Base-by-base conservation (phyloP, 2,888 invertebrate species). In the Hirtodrosophila cameraria region DNA sequence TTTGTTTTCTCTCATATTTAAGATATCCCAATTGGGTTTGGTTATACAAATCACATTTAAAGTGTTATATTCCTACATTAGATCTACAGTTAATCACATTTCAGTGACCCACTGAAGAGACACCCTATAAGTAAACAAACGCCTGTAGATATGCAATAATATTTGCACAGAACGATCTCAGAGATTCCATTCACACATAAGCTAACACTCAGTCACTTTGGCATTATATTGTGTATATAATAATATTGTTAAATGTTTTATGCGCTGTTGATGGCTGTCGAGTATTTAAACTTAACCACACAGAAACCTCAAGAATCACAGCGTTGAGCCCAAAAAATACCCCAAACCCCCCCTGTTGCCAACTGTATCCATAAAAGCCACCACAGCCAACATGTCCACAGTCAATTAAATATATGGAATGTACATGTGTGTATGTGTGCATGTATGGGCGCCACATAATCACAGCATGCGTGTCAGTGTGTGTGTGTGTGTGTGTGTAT, bases 251-350 rank as follows among this genome's bases (percentile, higher is more conserved):
- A 82, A 82, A 82, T 82, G 82, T 86, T 82, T 82, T 82, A 83
- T 85, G 73, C 86, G 73, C 87, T 87, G 81, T 79, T 83, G 84
- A 79, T 78, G 75, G 61, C 81, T 73, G 86, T 86, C 82, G 78
- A 80, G 84, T 83, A 83, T 87, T 86, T 86, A 80, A 87, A 83
- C 73, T 86, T 78, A 80, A 84, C 88, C 86, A 57, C 79, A 72
- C 62, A 75, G 75, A 65, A 82, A 71, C 86, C 86, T 73, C 86
- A 88, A 75, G 80, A 87, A 88, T 88, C 87, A 82, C 75, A 87
- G 80, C 64, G 62, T 45, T 48, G 69, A 64, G 53, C 76, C 76
- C 79, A 36, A 61, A 50, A 36, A 25, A 36, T 6, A 6, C 13
- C 43, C 15, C 75, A 38, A 33, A 30, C 38, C 49, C 45, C 49